Evolutionary conservation across 2,797 vertebrate genomes (phyloP).

Genomic region (Protosalanx chinensis): DNA sequence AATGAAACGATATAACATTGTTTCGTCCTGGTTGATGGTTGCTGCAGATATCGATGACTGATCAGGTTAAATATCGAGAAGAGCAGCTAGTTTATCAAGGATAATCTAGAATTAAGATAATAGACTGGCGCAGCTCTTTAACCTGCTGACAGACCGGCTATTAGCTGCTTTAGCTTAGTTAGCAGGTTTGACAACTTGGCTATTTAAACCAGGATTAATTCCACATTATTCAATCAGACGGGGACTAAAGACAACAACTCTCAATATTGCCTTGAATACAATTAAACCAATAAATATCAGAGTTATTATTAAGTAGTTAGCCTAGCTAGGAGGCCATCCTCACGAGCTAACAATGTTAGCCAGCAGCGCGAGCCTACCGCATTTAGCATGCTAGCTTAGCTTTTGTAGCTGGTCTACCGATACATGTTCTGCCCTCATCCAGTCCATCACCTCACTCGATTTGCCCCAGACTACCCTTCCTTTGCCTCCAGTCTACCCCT

Average conservation of each 20-base stretch:
- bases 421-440: neutral
- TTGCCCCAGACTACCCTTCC: neutral
- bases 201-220: too few species aligned
- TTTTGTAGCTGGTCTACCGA: neutral
- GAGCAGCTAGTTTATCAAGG: neutral
- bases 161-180: neutral
- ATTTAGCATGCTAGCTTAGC: too few species aligned
- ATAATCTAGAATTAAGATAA: neutral
- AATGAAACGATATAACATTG: too few species aligned
- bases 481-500: too few species aligned
- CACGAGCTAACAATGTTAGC: constrained; percentile 18
- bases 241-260: too few species aligned
- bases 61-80: neutral
- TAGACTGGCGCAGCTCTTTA: neutral
- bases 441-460: neutral
- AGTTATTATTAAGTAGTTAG: neutral
- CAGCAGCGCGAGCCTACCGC: neutral
- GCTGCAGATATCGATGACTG: neutral
- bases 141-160: neutral
- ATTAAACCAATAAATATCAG: constrained; percentile 5
- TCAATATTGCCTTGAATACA: neutral
- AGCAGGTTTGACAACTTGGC: neutral
- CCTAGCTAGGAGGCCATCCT: constrained; percentile 26
- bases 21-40: neutral
- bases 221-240: too few species aligned